phyloP scores from a whole-genome alignment of 1,140 invertebrate species.

The Ceratosolen fusciceps region DNA sequence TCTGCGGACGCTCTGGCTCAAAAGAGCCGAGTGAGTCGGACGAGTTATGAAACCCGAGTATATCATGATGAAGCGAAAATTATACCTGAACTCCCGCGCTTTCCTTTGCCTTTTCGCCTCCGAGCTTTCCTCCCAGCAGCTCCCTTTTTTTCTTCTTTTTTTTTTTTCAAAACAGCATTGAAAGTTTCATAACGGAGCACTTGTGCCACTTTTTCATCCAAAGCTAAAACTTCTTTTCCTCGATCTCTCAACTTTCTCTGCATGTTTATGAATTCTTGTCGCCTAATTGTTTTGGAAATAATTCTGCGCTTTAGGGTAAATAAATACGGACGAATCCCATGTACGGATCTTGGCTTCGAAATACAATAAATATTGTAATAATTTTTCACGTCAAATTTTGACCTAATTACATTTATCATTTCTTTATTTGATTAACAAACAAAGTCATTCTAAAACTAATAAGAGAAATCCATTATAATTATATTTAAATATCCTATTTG shows the following conservation, averaged over 20 bases:
- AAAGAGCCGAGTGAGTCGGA: background rate
- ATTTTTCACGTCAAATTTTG: no score
- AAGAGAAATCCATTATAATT: no score
- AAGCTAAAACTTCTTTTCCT: background rate
- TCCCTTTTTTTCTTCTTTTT: no score
- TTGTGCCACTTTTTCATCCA: background rate
- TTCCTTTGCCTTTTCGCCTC: background rate
- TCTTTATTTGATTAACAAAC: no score
- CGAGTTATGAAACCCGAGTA: background rate
- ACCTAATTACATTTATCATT: no score
- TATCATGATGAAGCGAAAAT: background rate
- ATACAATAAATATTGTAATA: no score
- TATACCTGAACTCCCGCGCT: background rate
- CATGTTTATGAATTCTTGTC: background rate
- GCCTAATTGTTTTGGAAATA: no score
- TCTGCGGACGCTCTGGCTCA: background rate
- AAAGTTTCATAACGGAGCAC: background rate
- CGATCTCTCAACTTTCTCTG: background rate
- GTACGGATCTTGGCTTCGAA: no score
- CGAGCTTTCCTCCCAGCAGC: background rate
- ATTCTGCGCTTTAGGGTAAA: no score
- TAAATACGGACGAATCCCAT: no score
- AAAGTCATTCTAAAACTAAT: no score
- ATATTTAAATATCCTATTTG: no score
- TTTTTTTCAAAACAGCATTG: background rate